These are phyloP conservation scores for Myzus persicae DNA, from an alignment of 1,140 invertebrate genomes.

Conservation along the genomic window DNA sequence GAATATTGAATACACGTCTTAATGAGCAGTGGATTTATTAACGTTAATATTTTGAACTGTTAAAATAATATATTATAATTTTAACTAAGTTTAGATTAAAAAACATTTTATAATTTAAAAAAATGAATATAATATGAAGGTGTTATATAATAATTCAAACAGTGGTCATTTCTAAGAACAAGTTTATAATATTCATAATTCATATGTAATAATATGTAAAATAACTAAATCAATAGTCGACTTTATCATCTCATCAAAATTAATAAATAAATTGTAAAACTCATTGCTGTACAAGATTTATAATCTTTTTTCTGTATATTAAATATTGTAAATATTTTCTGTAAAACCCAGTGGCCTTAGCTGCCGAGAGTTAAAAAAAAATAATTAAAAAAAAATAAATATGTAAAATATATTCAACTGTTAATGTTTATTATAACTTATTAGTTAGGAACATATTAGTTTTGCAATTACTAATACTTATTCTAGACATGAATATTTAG, in stretches of 20 bases:
- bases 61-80: neutral
- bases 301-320: no score
- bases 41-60: neutral
- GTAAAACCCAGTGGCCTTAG: no score
- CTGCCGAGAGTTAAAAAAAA: no score
- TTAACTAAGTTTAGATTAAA: neutral
- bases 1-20: neutral
- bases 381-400: no score
- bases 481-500: neutral
- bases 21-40: neutral
- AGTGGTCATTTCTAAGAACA: neutral
- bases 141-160: neutral
- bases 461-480: neutral
- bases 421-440: neutral
- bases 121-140: neutral
- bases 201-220: neutral
- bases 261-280: no score
- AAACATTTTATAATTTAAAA: neutral
- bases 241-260: no score
- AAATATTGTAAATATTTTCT: no score
- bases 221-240: no score
- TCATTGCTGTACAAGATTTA: no score
- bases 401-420: neutral
- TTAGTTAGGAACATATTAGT: neutral
- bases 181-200: neutral